A percentile compares a stretch with the other conserved stretches of the same genome.
These are phyloP conservation scores for Ricordea florida DNA, from an alignment of 92 coral and sea anemone species.

Conservation along the genomic window DNA sequence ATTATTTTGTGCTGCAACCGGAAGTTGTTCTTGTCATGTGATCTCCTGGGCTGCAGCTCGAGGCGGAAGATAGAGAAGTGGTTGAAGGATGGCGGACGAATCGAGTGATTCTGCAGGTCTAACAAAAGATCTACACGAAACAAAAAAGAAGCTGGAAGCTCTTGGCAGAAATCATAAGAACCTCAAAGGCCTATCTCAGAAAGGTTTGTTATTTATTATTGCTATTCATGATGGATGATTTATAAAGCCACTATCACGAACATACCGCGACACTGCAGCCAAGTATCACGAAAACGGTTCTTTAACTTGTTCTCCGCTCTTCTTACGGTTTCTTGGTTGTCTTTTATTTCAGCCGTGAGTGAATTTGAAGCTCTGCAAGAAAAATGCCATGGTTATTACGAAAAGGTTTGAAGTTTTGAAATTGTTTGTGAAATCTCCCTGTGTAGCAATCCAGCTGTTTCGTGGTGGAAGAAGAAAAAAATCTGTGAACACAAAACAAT, in stretches of 20 bases:
- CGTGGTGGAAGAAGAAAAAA: neutral
- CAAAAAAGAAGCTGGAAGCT: conserved; percentile 31
- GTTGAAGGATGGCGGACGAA: conserved; percentile 39
- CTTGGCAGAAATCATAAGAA: conserved; percentile 67
- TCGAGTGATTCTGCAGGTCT: neutral
- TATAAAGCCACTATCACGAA: no score
- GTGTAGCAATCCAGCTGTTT: conserved; percentile 15
- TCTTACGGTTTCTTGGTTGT: no score
- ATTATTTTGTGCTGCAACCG: no score
- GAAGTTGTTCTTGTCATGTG: conserved; percentile 29
- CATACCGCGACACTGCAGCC: no score
- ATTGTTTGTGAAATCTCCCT: neutral
- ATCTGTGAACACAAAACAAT: neutral
- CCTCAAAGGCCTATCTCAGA: conserved; percentile 67
- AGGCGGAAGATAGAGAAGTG: neutral
- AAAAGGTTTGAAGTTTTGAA: conserved; percentile 63
- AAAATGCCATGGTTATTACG: conserved; percentile 81
- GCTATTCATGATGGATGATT: no score
- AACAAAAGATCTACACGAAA: conserved; percentile 10
- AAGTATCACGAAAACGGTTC: no score
- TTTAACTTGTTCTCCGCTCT: no score
- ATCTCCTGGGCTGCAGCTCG: neutral
- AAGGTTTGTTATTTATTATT: conserved; percentile 45
- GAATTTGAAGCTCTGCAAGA: conserved; percentile 86
- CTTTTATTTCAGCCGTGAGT: conserved; percentile 60